Conservation (phyloP, 2,113 vertebrate genomes). For the Crotalus viridis region DNA sequence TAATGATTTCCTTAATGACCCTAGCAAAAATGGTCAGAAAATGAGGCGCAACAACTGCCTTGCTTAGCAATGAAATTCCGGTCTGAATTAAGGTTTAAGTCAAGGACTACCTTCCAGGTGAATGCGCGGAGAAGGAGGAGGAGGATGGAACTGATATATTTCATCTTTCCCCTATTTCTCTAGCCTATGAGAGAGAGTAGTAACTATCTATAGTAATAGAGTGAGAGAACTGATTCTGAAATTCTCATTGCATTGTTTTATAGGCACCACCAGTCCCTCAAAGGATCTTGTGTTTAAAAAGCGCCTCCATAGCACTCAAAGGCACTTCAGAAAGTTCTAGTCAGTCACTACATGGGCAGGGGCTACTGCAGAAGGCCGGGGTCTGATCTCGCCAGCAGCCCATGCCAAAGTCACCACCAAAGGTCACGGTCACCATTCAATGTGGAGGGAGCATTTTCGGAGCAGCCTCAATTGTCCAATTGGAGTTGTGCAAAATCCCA, state of each 20-base stretch:
- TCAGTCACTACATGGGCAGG: background rate
- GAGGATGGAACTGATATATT: background rate
- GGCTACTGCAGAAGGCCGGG: background rate
- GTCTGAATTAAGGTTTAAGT: too few species aligned
- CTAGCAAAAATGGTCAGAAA: too few species aligned
- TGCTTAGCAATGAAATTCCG: too few species aligned
- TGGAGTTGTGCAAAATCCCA: background rate
- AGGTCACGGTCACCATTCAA: background rate
- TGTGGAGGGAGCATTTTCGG: background rate
- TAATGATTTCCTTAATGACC: too few species aligned
- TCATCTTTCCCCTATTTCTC: background rate
- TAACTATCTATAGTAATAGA: background rate
- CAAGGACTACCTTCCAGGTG: background rate
- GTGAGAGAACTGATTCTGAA: background rate
- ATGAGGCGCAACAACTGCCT: too few species aligned
- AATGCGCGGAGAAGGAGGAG: background rate
- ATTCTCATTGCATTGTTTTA: background rate
- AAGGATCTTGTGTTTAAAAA: background rate
- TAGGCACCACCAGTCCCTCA: background rate
- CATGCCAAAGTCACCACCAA: background rate
- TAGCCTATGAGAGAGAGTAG: background rate
- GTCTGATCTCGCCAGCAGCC: background rate
- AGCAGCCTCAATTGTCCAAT: background rate
- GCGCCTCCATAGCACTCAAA: background rate
- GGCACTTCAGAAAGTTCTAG: background rate